These are phyloP conservation scores for Cheilosia grossa DNA, from an alignment of 2,888 invertebrate genomes.

Conservation along the genomic window DNA sequence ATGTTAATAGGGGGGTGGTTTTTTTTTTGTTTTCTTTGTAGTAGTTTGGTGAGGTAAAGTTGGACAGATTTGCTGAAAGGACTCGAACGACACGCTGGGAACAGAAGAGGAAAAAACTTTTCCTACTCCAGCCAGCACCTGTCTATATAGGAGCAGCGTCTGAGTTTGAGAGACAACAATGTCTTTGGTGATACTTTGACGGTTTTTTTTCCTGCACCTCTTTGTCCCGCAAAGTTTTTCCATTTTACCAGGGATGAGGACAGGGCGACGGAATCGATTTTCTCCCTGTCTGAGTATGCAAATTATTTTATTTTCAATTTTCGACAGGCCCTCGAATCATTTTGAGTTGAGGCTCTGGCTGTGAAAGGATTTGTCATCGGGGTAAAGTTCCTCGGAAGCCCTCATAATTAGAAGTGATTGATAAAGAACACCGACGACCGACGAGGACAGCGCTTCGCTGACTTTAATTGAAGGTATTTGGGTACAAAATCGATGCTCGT, in stretches of 20 bases:
- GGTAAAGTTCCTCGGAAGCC: slow-evolving; percentile 34
- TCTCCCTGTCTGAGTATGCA: slow-evolving; percentile 74
- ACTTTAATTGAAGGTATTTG: slow-evolving; percentile 54
- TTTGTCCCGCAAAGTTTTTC: slow-evolving; percentile 57
- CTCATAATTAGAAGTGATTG: slow-evolving; percentile 66
- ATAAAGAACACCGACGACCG: too few relatives aligned
- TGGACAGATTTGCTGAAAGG: slow-evolving; percentile 56
- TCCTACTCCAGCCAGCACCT: slow-evolving; percentile 49
- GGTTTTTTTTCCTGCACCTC: slow-evolving; percentile 24
- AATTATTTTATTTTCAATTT: slow-evolving; percentile 75
- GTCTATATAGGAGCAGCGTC: slow-evolving; percentile 39
- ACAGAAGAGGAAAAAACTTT: slow-evolving; percentile 28
- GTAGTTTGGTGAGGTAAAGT: slow-evolving; percentile 43
- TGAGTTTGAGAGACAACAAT: slow-evolving; percentile 70
- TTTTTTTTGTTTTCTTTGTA: not conserved
- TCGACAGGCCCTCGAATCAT: slow-evolving; percentile 64
- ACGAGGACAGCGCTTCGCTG: slow-evolving; percentile 46
- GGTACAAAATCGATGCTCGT: slow-evolving; percentile 22
- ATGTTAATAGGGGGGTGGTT: slow-evolving; percentile 26
- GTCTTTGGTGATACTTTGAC: slow-evolving; percentile 64
- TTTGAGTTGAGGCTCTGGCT: slow-evolving; percentile 30
- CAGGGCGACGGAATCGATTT: slow-evolving; percentile 63
- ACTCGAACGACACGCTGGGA: slow-evolving; percentile 49
- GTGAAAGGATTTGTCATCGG: slow-evolving; percentile 42
- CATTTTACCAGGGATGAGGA: slow-evolving; percentile 46